Evolutionary conservation across 2,113 vertebrate species (phyloP).

Genomic region (Tragelaphus imberbis): DNA sequence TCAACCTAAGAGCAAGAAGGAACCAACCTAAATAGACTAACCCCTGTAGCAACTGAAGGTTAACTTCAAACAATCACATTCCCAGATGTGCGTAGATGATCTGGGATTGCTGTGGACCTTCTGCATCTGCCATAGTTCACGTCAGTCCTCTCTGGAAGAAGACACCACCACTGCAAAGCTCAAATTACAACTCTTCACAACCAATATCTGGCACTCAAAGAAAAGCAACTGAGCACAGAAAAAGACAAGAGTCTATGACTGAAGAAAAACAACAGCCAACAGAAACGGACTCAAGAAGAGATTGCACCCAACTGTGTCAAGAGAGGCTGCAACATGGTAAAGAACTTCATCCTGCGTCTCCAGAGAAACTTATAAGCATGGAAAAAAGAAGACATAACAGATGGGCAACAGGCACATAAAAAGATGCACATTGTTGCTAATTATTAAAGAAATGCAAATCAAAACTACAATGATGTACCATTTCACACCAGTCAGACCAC

Average conservation of each 20-base stretch:
- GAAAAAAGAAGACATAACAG: neutral
- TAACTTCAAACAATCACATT: neutral
- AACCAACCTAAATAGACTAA: neutral
- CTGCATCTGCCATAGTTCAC: neutral
- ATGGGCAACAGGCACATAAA: neutral
- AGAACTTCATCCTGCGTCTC: neutral
- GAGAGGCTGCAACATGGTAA: neutral
- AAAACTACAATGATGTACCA: neutral
- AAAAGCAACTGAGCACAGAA: neutral
- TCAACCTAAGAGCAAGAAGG: neutral
- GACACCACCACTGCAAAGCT: neutral
- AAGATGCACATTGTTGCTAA: neutral
- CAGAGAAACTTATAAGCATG: neutral
- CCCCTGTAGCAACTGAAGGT: neutral
- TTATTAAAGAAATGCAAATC: neutral
- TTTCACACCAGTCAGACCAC: neutral
- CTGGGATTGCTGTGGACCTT: neutral
- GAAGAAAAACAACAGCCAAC: neutral
- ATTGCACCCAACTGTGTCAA: neutral
- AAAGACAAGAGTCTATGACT: neutral
- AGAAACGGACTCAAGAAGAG: neutral
- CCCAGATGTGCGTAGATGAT: neutral
- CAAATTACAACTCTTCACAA: neutral
- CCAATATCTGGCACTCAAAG: neutral
- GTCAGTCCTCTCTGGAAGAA: neutral